phyloP scores from a whole-genome alignment of 2,888 invertebrate genomes.

The Hydroisotoma schaefferi region DNA sequence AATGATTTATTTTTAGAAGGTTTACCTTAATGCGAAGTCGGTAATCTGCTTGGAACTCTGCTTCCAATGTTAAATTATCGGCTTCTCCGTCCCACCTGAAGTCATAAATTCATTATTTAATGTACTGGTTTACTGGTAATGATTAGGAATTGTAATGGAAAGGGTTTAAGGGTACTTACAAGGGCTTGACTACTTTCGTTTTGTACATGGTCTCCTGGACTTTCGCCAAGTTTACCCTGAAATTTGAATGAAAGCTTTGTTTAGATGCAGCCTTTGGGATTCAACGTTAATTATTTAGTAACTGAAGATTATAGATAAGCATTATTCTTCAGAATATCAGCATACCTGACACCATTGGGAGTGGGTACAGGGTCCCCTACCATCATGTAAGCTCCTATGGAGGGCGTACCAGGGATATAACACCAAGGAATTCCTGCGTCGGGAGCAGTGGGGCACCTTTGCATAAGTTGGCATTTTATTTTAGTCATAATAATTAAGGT shows the following conservation, averaged over 20 bases:
- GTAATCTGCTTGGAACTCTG: conserved; percentile 35
- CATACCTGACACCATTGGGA: conserved; percentile 29
- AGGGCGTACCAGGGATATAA: conserved; percentile 14
- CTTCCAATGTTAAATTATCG: conserved; percentile 28
- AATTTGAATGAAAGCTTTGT: too few relatives aligned
- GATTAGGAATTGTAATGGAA: too few relatives aligned
- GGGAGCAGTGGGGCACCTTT: conserved; percentile 6
- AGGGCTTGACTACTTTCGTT: too few relatives aligned
- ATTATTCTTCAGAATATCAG: too few relatives aligned
- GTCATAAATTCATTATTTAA: not conserved
- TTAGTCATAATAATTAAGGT: not conserved
- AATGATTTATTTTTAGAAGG: not conserved
- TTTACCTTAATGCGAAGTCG: conserved; percentile 39
- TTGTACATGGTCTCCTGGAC: too few relatives aligned
- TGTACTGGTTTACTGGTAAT: not conserved
- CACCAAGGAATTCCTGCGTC: conserved; percentile 23
- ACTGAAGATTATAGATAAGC: too few relatives aligned
- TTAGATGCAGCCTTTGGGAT: too few relatives aligned
- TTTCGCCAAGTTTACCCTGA: not conserved
- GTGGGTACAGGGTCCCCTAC: conserved; percentile 28
- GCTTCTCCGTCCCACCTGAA: conserved; percentile 29
- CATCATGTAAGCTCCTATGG: conserved; percentile 33
- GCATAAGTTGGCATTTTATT: not conserved
- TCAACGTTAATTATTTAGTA: too few relatives aligned
- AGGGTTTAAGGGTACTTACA: too few relatives aligned